phyloP scores from a whole-genome alignment of 2,888 invertebrate species.

The Leptopterna dolabrata region DNA sequence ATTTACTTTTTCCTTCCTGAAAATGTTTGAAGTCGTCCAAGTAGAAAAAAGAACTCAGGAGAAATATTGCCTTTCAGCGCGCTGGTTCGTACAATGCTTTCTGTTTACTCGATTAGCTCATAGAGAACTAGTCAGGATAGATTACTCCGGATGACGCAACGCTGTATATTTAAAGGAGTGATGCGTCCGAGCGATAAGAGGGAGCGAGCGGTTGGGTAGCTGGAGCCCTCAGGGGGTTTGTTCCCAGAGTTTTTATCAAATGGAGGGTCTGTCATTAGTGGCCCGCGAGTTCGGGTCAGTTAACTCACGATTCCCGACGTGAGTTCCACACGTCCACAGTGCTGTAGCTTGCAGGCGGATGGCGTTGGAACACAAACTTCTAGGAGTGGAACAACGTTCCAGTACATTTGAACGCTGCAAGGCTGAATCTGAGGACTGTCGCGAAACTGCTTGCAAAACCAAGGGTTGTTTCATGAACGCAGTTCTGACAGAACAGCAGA shows the following conservation, averaged over 20 bases:
- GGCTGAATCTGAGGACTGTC: too few relatives aligned
- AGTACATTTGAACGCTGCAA: too few relatives aligned
- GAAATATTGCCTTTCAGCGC: conserved; percentile 3
- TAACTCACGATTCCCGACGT: not conserved
- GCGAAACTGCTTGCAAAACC: too few relatives aligned
- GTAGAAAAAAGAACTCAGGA: not conserved
- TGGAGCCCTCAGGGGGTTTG: not conserved
- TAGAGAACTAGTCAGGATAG: conserved; percentile 1
- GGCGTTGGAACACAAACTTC: too few relatives aligned
- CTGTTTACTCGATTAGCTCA: conserved; percentile 32
- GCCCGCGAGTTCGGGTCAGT: not conserved
- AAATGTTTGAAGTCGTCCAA: not conserved
- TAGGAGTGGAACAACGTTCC: too few relatives aligned
- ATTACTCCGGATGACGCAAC: conserved; percentile 12
- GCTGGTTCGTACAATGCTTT: not conserved
- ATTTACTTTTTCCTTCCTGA: not conserved
- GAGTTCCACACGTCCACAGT: too few relatives aligned
- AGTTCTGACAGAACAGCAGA: too few relatives aligned
- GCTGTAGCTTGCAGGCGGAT: too few relatives aligned
- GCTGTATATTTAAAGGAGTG: conserved; percentile 40
- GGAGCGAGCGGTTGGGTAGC: not conserved
- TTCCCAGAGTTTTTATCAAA: not conserved
- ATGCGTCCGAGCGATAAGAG: conserved; percentile 19
- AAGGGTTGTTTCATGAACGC: too few relatives aligned
- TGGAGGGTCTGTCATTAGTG: not conserved